Evolutionary conservation across 1,140 invertebrate genomes (phyloP).

Genomic region (Hestina assimilis): DNA sequence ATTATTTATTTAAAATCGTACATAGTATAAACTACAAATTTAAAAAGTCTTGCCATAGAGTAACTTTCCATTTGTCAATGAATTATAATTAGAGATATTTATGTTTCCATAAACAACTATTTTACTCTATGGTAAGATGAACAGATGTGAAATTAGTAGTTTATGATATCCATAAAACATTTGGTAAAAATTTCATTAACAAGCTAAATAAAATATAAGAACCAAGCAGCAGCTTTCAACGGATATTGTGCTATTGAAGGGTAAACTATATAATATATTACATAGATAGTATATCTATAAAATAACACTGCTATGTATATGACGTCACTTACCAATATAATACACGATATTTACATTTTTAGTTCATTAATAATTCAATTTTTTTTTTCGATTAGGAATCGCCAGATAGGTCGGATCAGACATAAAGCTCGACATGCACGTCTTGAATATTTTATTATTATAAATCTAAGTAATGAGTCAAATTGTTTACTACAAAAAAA

Average conservation of each 20-base stretch:
- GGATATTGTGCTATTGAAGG: constrained; percentile 12
- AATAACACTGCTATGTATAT: constrained; percentile 25
- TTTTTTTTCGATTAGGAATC: constrained; percentile 41
- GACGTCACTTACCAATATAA: constrained; percentile 40
- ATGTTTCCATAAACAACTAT: neutral
- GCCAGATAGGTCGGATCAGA: too few species aligned
- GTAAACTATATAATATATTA: constrained; percentile 32
- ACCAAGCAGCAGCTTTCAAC: constrained; percentile 3
- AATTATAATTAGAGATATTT: too few species aligned
- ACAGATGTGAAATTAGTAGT: neutral
- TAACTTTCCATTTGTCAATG: too few species aligned
- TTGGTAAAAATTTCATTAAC: constrained; percentile 42
- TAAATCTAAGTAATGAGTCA: too few species aligned
- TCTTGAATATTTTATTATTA: too few species aligned
- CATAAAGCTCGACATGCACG: too few species aligned
- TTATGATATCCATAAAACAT: constrained; percentile 43
- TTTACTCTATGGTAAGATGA: neutral
- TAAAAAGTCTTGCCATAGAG: too few species aligned
- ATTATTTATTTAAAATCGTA: too few species aligned
- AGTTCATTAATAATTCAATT: too few species aligned
- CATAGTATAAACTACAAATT: too few species aligned
- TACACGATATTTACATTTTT: constrained; percentile 58
- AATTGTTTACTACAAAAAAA: too few species aligned
- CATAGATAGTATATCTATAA: constrained; percentile 26
- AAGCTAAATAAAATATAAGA: neutral